Conservation (phyloP, 1,140 invertebrate genomes). For the Goniozus legneri region DNA sequence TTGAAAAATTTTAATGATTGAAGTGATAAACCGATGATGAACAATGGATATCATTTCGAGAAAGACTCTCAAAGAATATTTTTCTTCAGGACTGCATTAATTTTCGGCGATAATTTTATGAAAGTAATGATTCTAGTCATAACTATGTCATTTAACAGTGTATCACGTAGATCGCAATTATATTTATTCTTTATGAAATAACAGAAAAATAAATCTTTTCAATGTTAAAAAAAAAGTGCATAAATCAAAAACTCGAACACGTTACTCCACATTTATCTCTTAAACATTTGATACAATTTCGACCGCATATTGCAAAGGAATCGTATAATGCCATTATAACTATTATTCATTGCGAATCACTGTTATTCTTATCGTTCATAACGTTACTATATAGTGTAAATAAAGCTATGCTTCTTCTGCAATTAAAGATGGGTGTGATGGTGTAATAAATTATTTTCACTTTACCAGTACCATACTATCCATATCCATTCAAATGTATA, state of each 20-base stretch:
- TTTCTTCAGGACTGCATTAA: too few relatives aligned
- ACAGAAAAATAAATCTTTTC: neutral
- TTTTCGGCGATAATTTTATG: constrained; percentile 30
- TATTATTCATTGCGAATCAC: constrained; percentile 6
- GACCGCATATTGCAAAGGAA: too few relatives aligned
- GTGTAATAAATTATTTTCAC: constrained; percentile 33
- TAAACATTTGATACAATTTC: too few relatives aligned
- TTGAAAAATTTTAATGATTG: too few relatives aligned
- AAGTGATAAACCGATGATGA: too few relatives aligned
- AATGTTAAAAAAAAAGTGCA: too few relatives aligned
- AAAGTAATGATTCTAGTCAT: constrained; percentile 27
- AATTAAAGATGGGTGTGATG: constrained; percentile 35
- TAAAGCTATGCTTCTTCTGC: constrained; percentile 50
- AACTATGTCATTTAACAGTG: constrained; percentile 1
- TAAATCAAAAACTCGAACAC: too few relatives aligned
- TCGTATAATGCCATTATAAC: neutral
- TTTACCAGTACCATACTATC: too few relatives aligned
- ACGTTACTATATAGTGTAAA: constrained; percentile 40
- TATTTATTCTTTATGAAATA: neutral
- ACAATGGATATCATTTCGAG: too few relatives aligned
- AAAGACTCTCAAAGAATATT: too few relatives aligned
- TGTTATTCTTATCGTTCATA: constrained; percentile 11
- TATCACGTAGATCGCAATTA: neutral
- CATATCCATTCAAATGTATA: neutral
- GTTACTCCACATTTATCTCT: too few relatives aligned